Conservation (phyloP, 1,140 invertebrate species). For the Cydia pomonella region DNA sequence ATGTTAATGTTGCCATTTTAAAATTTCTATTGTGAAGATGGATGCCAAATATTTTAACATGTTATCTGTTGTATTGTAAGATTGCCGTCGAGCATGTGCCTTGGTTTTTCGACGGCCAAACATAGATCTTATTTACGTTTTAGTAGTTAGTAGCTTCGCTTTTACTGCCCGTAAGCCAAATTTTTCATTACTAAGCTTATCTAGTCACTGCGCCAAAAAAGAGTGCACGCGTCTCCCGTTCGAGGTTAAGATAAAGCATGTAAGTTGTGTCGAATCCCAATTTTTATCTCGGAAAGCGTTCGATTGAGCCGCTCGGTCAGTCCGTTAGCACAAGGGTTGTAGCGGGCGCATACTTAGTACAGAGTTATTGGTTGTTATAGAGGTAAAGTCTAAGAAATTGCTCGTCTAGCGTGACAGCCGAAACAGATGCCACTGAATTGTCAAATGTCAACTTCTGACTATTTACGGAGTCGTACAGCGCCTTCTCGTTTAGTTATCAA, state of each 20-base stretch:
- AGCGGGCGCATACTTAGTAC: background rate
- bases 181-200: slow-evolving; percentile 31
- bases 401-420: too few species aligned
- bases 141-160: slow-evolving; percentile 30
- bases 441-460: too few species aligned
- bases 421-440: too few species aligned
- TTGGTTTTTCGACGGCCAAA: slow-evolving; percentile 20
- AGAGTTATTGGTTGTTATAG: too few species aligned
- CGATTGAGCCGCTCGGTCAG: background rate
- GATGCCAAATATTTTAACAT: slow-evolving; percentile 55
- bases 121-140: slow-evolving; percentile 31
- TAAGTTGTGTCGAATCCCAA: background rate
- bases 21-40: slow-evolving; percentile 44
- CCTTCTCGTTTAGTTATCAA: too few species aligned
- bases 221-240: slow-evolving; percentile 12
- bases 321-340: background rate
- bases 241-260: background rate
- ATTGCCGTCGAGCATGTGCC: slow-evolving; percentile 20
- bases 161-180: slow-evolving; percentile 26
- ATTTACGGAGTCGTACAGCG: too few species aligned
- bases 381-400: too few species aligned
- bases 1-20: slow-evolving; percentile 52
- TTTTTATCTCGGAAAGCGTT: background rate
- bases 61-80: slow-evolving; percentile 46
- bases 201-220: slow-evolving; percentile 30